Conservation (phyloP, 2,797 vertebrate genomes). For the Poecilia gillii region DNA sequence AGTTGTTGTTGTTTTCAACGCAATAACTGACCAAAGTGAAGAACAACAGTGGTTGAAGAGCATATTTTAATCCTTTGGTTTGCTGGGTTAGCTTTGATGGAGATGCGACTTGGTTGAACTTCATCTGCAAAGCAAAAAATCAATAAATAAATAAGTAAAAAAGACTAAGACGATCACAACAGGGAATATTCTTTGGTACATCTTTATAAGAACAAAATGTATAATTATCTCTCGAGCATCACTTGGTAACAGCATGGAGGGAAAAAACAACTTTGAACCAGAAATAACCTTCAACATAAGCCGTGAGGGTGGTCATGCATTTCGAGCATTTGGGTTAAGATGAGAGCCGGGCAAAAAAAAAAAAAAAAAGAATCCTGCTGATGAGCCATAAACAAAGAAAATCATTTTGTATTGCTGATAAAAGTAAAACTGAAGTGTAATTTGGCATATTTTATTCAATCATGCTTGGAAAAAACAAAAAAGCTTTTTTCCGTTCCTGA, state of each 20-base stretch:
- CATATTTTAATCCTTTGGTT: neutral
- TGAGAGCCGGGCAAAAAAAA: neutral
- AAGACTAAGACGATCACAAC: neutral
- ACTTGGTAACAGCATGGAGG: neutral
- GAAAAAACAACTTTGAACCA: neutral
- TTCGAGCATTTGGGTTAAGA: constrained; percentile 9
- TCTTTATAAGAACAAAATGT: neutral
- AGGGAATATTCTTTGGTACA: neutral
- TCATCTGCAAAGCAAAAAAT: neutral
- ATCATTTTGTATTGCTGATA: constrained; percentile 2
- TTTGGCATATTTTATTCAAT: constrained; percentile 34
- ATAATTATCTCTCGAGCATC: neutral
- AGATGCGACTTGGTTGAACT: neutral
- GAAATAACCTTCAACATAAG: neutral
- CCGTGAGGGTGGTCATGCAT: neutral
- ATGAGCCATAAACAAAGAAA: constrained; percentile 24
- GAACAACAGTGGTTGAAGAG: neutral
- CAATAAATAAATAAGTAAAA: neutral
- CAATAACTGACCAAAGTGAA: neutral
- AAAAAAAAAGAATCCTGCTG: neutral
- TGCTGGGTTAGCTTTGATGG: neutral
- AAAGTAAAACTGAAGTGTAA: constrained; percentile 21
- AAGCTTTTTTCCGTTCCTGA: constrained; percentile 3
- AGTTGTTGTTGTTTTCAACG: neutral
- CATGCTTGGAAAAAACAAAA: neutral